Percentiles rank a stretch among this genome's conserved stretches.
Conservation (phyloP, 2,113 vertebrate species). For the Dunckerocampus dactyliophorus region DNA sequence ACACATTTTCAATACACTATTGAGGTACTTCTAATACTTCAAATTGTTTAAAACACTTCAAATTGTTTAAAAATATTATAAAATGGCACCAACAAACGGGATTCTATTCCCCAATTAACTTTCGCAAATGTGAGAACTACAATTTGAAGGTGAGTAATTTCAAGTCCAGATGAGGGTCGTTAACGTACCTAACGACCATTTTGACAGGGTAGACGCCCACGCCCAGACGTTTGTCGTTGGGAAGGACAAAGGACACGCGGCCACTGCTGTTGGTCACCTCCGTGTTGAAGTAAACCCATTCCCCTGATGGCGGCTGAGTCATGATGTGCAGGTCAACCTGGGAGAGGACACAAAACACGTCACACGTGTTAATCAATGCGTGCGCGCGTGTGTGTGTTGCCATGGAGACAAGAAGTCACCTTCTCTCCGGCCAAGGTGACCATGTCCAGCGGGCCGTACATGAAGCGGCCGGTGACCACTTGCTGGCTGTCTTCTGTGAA, state of each 20-base stretch:
- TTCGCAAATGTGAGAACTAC: too few relatives aligned
- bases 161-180: not conserved
- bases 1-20: too few relatives aligned
- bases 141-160: not conserved
- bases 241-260: conserved; percentile 83
- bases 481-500: conserved; percentile 88
- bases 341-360: not conserved
- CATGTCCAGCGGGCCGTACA: conserved; percentile 98
- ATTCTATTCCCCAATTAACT: too few relatives aligned
- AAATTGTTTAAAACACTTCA: too few relatives aligned
- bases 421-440: conserved; percentile 96
- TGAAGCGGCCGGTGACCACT: conserved; percentile 87
- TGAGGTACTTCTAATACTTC: too few relatives aligned
- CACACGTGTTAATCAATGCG: not conserved
- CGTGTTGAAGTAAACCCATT: conserved; percentile 90
- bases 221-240: conserved; percentile 79
- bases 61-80: too few relatives aligned
- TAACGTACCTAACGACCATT: conserved; percentile 93
- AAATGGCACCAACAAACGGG: too few relatives aligned
- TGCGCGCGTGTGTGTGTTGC: not conserved
- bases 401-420: conserved; percentile 62
- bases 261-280: conserved; percentile 93
- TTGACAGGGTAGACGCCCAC: conserved; percentile 93
- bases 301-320: conserved; percentile 87
- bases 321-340: conserved; percentile 94